A percentile compares a stretch with the other conserved stretches of the same genome.
These are phyloP conservation scores for Eilema griseolum DNA, from an alignment of 2,888 invertebrate genomes.

Conservation along the genomic window DNA sequence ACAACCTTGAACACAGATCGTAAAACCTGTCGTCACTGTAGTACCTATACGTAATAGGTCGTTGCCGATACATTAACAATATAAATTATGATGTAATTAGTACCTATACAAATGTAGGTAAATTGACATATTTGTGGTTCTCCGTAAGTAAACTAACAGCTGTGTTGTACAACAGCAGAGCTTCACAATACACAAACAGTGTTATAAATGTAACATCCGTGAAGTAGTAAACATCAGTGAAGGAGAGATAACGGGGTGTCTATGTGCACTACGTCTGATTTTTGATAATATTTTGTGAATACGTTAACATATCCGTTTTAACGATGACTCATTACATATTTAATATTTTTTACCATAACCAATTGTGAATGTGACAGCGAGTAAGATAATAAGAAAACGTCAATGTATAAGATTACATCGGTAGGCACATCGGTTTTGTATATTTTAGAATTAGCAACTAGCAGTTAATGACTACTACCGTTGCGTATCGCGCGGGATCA, in stretches of 20 bases:
- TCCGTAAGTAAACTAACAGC: conserved; percentile 36
- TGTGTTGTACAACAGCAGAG: conserved; percentile 33
- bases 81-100: conserved; percentile 50
- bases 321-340: conserved; percentile 24
- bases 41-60: conserved; percentile 25
- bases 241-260: conserved; percentile 48
- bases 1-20: conserved; percentile 32
- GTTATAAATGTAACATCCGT: conserved; percentile 45
- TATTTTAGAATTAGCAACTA: conserved; percentile 53
- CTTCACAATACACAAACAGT: conserved; percentile 34
- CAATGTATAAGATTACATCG: conserved; percentile 39
- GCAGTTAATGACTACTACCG: conserved; percentile 50
- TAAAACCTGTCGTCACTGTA: conserved; percentile 47
- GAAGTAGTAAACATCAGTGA: conserved; percentile 45
- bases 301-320: conserved; percentile 40
- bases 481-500: conserved; percentile 43
- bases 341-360: conserved; percentile 1
- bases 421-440: conserved; percentile 43
- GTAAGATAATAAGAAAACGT: conserved; percentile 18
- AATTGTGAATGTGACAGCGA: background rate
- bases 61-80: conserved; percentile 45
- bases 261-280: conserved; percentile 49
- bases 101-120: conserved; percentile 41
- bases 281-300: conserved; percentile 54
- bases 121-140: conserved; percentile 49